These are phyloP conservation scores for Peribatodes rhomboidaria DNA, from an alignment of 2,888 invertebrate species.

Conservation along the genomic window DNA sequence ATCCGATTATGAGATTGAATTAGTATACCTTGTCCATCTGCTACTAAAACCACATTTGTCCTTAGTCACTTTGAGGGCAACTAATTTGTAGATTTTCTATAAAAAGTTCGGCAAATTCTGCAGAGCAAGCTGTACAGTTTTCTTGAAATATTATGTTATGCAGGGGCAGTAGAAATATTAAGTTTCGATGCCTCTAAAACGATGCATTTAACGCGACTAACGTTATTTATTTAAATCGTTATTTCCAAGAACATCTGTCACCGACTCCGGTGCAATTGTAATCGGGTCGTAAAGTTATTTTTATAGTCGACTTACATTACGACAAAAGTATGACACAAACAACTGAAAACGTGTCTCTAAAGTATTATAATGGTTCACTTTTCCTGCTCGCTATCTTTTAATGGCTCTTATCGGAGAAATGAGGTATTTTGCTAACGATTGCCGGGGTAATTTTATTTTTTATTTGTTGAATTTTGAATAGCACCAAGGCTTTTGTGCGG, in stretches of 20 bases:
- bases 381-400: conserved; percentile 46
- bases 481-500: conserved; percentile 15
- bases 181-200: neutral
- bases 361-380: conserved; percentile 42
- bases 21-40: too few relatives aligned
- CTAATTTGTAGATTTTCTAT: too few relatives aligned
- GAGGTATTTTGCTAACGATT: conserved; percentile 36
- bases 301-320: conserved; percentile 43
- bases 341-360: conserved; percentile 43
- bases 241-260: conserved; percentile 29
- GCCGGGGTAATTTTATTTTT: conserved; percentile 29
- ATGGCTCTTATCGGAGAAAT: conserved; percentile 46
- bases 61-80: too few relatives aligned
- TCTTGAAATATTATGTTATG: too few relatives aligned
- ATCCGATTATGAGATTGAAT: too few relatives aligned
- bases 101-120: too few relatives aligned
- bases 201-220: neutral
- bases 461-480: conserved; percentile 30
- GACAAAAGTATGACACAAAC: conserved; percentile 40
- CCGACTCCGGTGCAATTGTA: conserved; percentile 36
- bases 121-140: too few relatives aligned
- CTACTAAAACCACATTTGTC: too few relatives aligned
- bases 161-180: neutral
- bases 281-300: conserved; percentile 44
- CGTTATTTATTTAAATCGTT: conserved; percentile 18